phyloP scores from a whole-genome alignment of 2,888 invertebrate species.

The Diaperis boleti region DNA sequence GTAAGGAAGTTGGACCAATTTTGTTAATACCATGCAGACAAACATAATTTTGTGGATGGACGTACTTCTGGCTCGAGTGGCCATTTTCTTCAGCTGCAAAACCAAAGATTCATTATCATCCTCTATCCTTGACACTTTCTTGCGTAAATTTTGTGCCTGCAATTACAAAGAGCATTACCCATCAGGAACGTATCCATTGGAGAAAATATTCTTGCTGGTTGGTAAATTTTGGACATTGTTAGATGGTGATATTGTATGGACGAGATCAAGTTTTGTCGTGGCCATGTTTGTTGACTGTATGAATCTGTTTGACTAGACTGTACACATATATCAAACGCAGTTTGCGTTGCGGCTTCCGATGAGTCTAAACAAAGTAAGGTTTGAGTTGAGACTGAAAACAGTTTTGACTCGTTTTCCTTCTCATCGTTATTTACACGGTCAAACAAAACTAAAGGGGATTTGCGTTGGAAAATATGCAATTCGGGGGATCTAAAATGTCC shows the following conservation, averaged over 20 bases:
- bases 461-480: conserved; percentile 46
- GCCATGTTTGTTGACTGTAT: conserved; percentile 16
- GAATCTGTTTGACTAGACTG: conserved; percentile 36
- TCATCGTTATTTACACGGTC: conserved; percentile 18
- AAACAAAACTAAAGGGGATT: conserved; percentile 45
- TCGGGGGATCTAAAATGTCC: conserved; percentile 40
- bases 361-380: conserved; percentile 23
- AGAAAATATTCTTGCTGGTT: conserved; percentile 56
- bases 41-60: conserved; percentile 53
- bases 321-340: conserved; percentile 9
- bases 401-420: conserved; percentile 19
- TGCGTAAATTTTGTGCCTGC: conserved; percentile 88
- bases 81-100: conserved; percentile 96
- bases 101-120: conserved; percentile 97
- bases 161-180: conserved; percentile 65
- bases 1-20: conserved; percentile 22
- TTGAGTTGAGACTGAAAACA: conserved; percentile 36
- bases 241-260: conserved; percentile 54
- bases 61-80: conserved; percentile 86
- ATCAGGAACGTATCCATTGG: conserved; percentile 62
- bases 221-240: conserved; percentile 55
- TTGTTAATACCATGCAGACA: conserved; percentile 34
- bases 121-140: conserved; percentile 92
- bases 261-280: conserved; percentile 40
- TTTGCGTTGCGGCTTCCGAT: conserved; percentile 20